These are phyloP conservation scores for Drosophila formosana DNA, from an alignment of 2,888 invertebrate genomes.

Conservation along the genomic window DNA sequence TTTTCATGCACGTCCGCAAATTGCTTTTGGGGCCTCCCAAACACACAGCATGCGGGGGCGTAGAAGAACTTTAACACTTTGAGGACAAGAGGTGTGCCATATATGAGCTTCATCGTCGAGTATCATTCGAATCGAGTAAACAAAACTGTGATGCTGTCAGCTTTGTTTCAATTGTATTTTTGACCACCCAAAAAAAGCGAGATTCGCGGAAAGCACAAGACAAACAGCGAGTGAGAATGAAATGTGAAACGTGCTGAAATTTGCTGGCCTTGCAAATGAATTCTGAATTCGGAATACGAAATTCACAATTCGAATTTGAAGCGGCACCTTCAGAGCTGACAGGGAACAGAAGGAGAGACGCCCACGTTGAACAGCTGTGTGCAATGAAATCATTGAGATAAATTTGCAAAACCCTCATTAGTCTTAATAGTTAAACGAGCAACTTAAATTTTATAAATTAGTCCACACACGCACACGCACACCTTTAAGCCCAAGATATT, in stretches of 20 bases:
- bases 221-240: constrained; percentile 50
- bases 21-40: constrained; percentile 62
- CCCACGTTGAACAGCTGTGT: constrained; percentile 67
- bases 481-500: constrained; percentile 72
- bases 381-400: constrained; percentile 61
- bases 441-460: constrained; percentile 72
- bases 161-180: constrained; percentile 23
- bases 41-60: neutral
- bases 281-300: constrained; percentile 26
- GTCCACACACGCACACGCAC: constrained; percentile 36
- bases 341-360: constrained; percentile 23
- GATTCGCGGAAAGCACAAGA: constrained; percentile 73
- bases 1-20: constrained; percentile 82
- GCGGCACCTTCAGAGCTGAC: constrained; percentile 39
- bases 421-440: constrained; percentile 75
- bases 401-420: constrained; percentile 72
- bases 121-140: constrained; percentile 25
- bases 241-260: constrained; percentile 75
- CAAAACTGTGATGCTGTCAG: constrained; percentile 7
- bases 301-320: constrained; percentile 1
- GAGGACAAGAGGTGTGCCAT: constrained; percentile 64
- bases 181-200: constrained; percentile 66
- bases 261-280: constrained; percentile 62
- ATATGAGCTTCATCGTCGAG: constrained; percentile 13
- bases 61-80: constrained; percentile 74